These are phyloP conservation scores for Cheilosia urbana DNA, from an alignment of 2,888 invertebrate genomes.

Conservation along the genomic window DNA sequence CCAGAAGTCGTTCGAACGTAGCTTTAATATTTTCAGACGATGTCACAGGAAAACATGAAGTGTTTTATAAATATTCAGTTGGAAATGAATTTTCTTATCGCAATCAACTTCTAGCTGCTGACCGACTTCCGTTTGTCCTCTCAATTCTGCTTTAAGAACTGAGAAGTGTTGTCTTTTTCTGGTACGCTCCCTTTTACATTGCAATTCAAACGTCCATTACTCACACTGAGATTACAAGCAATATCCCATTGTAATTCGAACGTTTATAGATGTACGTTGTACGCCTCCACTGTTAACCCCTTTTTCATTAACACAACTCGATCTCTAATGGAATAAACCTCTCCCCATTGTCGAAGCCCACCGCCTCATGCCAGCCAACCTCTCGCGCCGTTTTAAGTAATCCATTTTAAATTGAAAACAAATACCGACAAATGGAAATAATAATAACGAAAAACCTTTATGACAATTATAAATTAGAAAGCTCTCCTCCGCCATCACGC, in stretches of 20 bases:
- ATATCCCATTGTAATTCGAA: not conserved
- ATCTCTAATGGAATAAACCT: slow-evolving; percentile 5
- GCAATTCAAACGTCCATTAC: not conserved
- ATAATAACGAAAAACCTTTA: slow-evolving; percentile 16
- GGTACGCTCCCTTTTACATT: not conserved
- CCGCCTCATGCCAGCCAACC: not conserved
- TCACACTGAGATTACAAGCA: not conserved
- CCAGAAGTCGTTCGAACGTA: too few species aligned
- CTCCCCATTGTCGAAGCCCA: not conserved
- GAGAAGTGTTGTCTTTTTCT: too few species aligned
- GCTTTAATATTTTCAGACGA: too few species aligned
- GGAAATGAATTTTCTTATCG: too few species aligned
- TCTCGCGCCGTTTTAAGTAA: slow-evolving; percentile 13
- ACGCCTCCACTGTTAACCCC: not conserved
- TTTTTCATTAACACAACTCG: not conserved
- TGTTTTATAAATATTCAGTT: too few species aligned
- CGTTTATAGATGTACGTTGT: not conserved
- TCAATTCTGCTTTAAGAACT: too few species aligned
- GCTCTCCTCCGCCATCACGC: slow-evolving; percentile 47
- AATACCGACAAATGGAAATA: slow-evolving; percentile 57
- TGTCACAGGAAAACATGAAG: too few species aligned
- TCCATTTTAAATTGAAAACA: slow-evolving; percentile 60
- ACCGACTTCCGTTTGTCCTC: too few species aligned
- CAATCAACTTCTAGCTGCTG: too few species aligned
- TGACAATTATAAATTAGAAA: slow-evolving; percentile 72